Base-by-base conservation (phyloP, 2,113 vertebrate genomes). In the Lota lota region DNA sequence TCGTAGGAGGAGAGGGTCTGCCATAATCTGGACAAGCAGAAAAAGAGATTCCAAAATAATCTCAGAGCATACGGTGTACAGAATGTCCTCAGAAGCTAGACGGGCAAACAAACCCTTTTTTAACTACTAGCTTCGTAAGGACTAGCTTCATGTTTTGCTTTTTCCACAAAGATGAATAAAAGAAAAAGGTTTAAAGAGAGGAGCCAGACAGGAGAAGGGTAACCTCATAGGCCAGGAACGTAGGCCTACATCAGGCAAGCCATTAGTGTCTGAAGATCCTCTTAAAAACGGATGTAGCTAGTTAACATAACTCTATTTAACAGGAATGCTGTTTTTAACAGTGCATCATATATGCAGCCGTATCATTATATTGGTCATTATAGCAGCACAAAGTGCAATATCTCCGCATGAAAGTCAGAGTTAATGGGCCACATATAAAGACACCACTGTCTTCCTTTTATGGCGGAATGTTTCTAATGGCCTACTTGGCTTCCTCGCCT, bases 391-490 rank as follows among this genome's bases (percentile, higher is more conserved):
- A 66, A 71, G 84, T 73, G 81, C 80, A 82, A 80, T 66, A 78
- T 84, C 84, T 72, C 82, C n/a, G 68, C 81, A 87, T 85, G 85
- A 89, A 80, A 82, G 81, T 87, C 81, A 20, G 60, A 87, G 83
- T 83, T 90, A 90, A 90, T 90, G 88, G 85, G 79, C 87, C 87
- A 88, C 85, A 85, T 66, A 88, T 89, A 89, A 90, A 86, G 87
- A 89, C 85, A 89, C 86, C 82, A 84, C 75, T 83, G 82, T 89
- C 82, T 90, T 87, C 86, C 81, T 90, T 89, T 90, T 88, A 88
- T 90, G 85, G 86, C 87, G 86, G 80, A 70, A 77, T 82, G 24
- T 87, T 90, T 88, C 87, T 87, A 90, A 90, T 88, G 88, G 87
- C 87, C 85, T 88, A 87, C 83, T 89, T 89, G 88, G 88, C 83